Evolutionary conservation across 1,140 invertebrate genomes (phyloP), one percentile per base, ranked within the genome.

Genomic region (Rhagoletis zephyria): DNA sequence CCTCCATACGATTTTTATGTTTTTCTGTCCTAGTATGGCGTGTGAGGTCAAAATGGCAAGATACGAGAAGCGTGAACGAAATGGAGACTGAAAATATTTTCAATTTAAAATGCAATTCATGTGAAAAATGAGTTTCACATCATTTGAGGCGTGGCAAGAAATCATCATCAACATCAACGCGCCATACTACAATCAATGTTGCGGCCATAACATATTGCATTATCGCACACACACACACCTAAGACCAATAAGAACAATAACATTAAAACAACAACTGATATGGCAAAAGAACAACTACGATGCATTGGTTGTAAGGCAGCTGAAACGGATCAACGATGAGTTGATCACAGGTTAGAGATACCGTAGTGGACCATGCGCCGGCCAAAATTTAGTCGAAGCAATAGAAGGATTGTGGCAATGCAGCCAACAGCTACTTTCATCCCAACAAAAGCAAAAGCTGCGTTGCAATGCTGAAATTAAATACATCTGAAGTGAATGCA

Each of bases 91-190:
- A 61, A 77, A 87, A 67, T 87, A 70, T 67, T 88, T 88, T 88
- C 87, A 88, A 88, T 88, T 88, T 88, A 88, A 88, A 88, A 88
- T 86, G 87, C 81, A 88, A 88, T 88, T 88, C 87, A 63, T 64
- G 56, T 88, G 87, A 88, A 86, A 88, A 88, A 88, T 88, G 74
- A 86, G 70, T 88, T 88, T 88, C 59, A 85, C 85, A 88, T 88
- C 87, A 60, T 87, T 88, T 85, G 81, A 81, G 87, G 87, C 87
- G 87, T 88, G 87, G 87, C 87, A 88, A 88, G 87, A 87, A 87
- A 77, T 87, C 87, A 87, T 87, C 87, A 81, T 87, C 86, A 87
- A 70, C 86, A 87, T 87, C 86, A 87, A 87, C 85, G 85, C 40
- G 51, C 85, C 19, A 63, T 30, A 85, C 30, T n/a, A 85, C 74